Evolutionary conservation across 2,888 invertebrate genomes (phyloP), one percentile per base, ranked within the genome.

Genomic region (Ophonus ardosiacus): DNA sequence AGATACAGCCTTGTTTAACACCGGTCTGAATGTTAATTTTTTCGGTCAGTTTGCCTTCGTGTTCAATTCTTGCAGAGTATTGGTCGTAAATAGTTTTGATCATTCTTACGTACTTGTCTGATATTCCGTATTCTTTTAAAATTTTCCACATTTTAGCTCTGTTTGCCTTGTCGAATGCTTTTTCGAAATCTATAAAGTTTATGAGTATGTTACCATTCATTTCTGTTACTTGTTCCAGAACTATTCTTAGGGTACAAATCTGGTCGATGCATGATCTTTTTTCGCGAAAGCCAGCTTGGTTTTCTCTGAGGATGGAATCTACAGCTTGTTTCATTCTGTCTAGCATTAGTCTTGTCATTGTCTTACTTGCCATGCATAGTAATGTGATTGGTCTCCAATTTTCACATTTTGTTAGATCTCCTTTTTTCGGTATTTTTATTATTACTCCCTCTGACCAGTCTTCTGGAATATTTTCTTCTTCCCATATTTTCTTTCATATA

Each of bases 201-300:
- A 81, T 63, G 15, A 38, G 40, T 10, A 81, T 40, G 2, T 17
- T 24, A n/a, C 56, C 21, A 0, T 68, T 15, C 68, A 40, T 51
- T 65, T 65, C 81, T 7, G 10, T 21, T 65, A 24, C 15, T 21
- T 68, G 81, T 17, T 81, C 43, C 13, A 81, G 2, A 18, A 81
- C 43, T 8, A 81, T 65, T 65, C 65, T 38, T 21, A 81, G 51
- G 1, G 65, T 81, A 43, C 65, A 65, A 1, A 65, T 18, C 51
- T 81, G 81, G 31, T 81, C 81, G 17, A 65, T 65, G 51, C 81
- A 81, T 81, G 21, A 31, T 17, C 56, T 15, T n/a, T n/a, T n/a
- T 6, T 68, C 5, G n/a, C 68, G 31, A 21, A 81, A 81, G 10
- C 81, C 68, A 10, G 68, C 65, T 68, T 81, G 40, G 13, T 81